A percentile compares a stretch with the other conserved stretches of the same genome.
Conservation (phyloP, 1,140 invertebrate species). For the Camponotus pennsylvanicus region DNA sequence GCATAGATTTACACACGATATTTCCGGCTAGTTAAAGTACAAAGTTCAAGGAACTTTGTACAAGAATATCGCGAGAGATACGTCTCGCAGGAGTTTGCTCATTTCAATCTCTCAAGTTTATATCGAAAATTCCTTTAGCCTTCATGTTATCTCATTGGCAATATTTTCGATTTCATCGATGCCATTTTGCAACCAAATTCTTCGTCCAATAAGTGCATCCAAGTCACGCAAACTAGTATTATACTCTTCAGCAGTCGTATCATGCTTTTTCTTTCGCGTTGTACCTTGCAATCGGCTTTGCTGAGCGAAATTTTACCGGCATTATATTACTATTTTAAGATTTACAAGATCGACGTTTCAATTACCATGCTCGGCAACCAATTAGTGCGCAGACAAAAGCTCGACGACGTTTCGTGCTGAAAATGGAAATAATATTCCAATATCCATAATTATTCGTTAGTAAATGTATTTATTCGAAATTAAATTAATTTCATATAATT, state of each 20-base stretch:
- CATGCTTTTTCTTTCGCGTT: background rate
- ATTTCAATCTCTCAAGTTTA: background rate
- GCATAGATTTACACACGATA: constrained; percentile 45
- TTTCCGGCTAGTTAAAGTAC: constrained; percentile 44
- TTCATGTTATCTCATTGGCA: constrained; percentile 10
- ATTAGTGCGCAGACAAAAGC: background rate
- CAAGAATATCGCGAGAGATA: constrained; percentile 21
- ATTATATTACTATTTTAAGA: constrained; percentile 18
- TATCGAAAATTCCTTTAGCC: constrained; percentile 19
- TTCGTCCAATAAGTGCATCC: background rate
- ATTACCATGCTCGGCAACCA: constrained; percentile 10
- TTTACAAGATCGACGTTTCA: constrained; percentile 21
- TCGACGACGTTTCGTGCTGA: background rate
- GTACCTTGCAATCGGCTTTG: background rate
- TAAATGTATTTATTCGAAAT: background rate
- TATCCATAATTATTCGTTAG: background rate
- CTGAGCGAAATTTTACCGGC: background rate
- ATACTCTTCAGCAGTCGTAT: background rate
- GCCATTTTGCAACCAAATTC: background rate
- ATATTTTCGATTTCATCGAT: constrained; percentile 36
- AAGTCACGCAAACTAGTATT: constrained; percentile 48
- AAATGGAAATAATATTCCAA: constrained; percentile 19
- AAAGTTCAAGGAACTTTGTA: constrained; percentile 44
- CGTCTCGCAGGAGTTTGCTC: background rate
- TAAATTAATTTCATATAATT: background rate